Evolutionary conservation across 2,113 vertebrate species (phyloP).

Genomic region (Passer montanus): DNA sequence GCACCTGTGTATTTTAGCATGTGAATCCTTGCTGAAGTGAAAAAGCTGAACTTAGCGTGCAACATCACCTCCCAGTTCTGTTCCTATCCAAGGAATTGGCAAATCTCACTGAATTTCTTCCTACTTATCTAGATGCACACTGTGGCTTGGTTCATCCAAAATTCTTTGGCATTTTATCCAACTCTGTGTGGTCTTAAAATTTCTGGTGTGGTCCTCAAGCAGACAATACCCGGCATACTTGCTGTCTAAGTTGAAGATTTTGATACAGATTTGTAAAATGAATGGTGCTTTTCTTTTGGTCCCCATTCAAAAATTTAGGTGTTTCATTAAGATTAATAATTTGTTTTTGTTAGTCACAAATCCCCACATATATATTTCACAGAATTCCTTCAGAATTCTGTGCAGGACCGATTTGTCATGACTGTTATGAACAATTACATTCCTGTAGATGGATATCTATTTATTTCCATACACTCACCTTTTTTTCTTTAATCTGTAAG

Average conservation of each 20-base stretch:
- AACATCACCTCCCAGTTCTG: neutral
- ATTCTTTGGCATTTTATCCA: neutral
- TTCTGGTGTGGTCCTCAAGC: neutral
- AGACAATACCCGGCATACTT: neutral
- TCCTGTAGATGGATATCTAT: slow-evolving; percentile 2
- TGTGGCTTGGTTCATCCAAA: neutral
- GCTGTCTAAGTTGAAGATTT: neutral
- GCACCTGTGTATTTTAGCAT: neutral
- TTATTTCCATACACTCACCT: neutral
- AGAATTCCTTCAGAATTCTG: slow-evolving; percentile 2
- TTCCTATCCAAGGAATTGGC: neutral
- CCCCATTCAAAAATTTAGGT: neutral
- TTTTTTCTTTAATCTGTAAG: slow-evolving; percentile 23
- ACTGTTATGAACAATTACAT: slow-evolving; percentile 21
- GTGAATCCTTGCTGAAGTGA: neutral
- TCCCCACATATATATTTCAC: neutral
- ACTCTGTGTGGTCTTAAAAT: neutral
- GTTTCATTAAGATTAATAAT: slow-evolving; percentile 23
- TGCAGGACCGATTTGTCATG: slow-evolving; percentile 23
- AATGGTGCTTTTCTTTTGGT: neutral
- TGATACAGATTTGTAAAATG: neutral
- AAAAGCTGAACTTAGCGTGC: neutral
- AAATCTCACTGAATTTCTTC: neutral
- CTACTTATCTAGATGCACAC: neutral
- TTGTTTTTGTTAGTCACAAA: slow-evolving; percentile 14